Evolutionary conservation across 2,888 invertebrate genomes (phyloP), one percentile per base, ranked within the genome.

Genomic region (Druceiella hillmani): DNA sequence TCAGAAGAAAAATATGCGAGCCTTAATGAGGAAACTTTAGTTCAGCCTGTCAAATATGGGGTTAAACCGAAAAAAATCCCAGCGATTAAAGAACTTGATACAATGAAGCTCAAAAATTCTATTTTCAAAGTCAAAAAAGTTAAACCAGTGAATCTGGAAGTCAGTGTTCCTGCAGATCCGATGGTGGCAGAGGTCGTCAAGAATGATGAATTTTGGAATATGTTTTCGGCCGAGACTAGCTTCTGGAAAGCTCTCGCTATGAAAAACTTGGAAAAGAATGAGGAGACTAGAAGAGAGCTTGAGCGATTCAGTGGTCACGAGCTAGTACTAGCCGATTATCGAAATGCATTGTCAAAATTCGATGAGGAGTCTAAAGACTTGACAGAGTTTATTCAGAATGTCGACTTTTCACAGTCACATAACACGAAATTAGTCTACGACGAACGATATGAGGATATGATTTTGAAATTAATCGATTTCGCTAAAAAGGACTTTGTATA

Each of bases 181-280:
- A 33, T 36, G n/a, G 33, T 13, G 5, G 16, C 40, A 45, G 45
- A 27, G 4, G 6, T n/a, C 5, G 5, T 12, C 3, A 15, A n/a
- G 7, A 33, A 29, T 12, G 27, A 7, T 16, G 39, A 67, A 28
- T 69, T 70, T 46, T 69, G 68, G 68, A 64, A 61, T 36, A 55
- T 71, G 50, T 70, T 72, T 45, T 64, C 62, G 46, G 65, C 70
- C 40, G 72, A 72, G 20, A 62, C 68, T 0, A 71, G 70, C 33
- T 65, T 68, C 61, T 72, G 71, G 71, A 68, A 64, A 35, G 69
- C 62, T 0, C 46, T 72, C 12, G 70, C 71, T 2, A 63, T 68
- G 38, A 62, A 69, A 33, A 67, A 72, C 50, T 49, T 71, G 7
- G 62, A 67, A 2, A 69, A 65, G 54, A 68, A 70, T 65, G 65